Conservation (phyloP, 2,888 invertebrate genomes). For the Sisyra terminalis region DNA sequence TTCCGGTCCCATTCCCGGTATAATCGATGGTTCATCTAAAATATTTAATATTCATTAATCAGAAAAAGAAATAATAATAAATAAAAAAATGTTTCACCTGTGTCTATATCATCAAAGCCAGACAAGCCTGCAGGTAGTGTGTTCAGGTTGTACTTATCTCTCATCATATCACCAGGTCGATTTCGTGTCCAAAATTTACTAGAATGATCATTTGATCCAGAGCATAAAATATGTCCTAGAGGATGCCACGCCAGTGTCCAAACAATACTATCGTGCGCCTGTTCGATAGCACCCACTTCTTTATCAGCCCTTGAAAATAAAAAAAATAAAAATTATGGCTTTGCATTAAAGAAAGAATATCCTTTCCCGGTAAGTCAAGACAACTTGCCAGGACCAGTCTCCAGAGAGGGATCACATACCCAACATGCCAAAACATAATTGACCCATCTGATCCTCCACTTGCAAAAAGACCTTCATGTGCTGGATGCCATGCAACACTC, state of each 20-base stretch:
- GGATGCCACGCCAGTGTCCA: slow-evolving; percentile 99
- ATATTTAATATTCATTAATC: slow-evolving; percentile 5
- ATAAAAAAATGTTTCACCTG: slow-evolving; percentile 27
- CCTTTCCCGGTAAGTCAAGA: no score
- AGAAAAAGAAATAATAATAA: neutral
- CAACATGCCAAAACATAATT: slow-evolving; percentile 97
- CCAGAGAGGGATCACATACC: no score
- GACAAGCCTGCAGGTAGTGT: slow-evolving; percentile 69
- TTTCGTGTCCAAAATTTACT: slow-evolving; percentile 99
- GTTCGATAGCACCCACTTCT: slow-evolving; percentile 95
- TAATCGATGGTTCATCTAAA: slow-evolving; percentile 56
- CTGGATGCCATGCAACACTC: slow-evolving; percentile 95
- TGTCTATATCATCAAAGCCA: slow-evolving; percentile 53
- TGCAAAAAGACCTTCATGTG: slow-evolving; percentile 92
- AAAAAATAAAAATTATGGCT: no score
- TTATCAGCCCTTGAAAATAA: slow-evolving; percentile 62
- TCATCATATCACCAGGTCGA: slow-evolving; percentile 94
- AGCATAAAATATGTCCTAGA: slow-evolving; percentile 93
- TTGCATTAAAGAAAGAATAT: no score
- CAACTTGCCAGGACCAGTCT: no score
- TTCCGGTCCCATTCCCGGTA: slow-evolving; percentile 98
- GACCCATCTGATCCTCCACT: slow-evolving; percentile 98
- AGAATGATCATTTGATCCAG: slow-evolving; percentile 99
- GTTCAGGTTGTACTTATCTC: slow-evolving; percentile 94
- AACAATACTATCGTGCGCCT: slow-evolving; percentile 97